These are phyloP conservation scores for Capromys pilorides DNA, from an alignment of 2,797 vertebrate species.

Conservation along the genomic window DNA sequence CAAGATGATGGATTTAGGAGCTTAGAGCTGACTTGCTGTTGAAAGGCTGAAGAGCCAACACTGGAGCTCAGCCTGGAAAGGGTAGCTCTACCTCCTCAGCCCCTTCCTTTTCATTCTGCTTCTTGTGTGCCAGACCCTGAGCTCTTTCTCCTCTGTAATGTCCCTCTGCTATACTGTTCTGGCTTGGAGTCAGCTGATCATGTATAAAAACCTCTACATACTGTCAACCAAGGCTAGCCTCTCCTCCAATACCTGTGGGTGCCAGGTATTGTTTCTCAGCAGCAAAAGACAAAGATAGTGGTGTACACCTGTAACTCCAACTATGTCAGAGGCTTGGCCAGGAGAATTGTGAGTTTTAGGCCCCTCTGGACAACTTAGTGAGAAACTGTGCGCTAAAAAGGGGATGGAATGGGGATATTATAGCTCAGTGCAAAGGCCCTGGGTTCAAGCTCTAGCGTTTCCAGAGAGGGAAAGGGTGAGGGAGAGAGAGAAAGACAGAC, in stretches of 20 bases:
- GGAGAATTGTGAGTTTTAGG: not conserved
- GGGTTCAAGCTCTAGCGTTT: not conserved
- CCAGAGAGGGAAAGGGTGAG: not conserved
- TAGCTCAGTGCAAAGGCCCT: not conserved
- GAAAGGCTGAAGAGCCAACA: not conserved
- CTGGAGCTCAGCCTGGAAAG: not conserved
- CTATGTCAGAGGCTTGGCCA: not conserved
- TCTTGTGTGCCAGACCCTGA: not conserved
- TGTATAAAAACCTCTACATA: not conserved
- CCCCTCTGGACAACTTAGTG: not conserved
- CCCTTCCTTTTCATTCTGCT: not conserved
- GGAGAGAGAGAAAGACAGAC: no score
- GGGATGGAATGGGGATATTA: not conserved
- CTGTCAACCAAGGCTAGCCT: not conserved
- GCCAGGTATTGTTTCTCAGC: not conserved
- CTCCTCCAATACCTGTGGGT: not conserved
- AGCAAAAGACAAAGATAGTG: not conserved
- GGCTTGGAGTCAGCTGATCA: not conserved
- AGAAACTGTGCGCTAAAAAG: not conserved
- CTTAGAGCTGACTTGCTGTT: not conserved
- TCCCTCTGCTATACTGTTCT: not conserved
- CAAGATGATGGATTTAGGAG: not conserved
- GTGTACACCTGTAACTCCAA: not conserved
- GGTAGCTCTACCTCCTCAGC: not conserved
- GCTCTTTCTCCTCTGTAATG: not conserved